Percentiles rank a stretch among this genome's conserved stretches.
Evolutionary conservation across 2,797 vertebrate species (phyloP).

Genomic region (Acestrorhynchus altus): DNA sequence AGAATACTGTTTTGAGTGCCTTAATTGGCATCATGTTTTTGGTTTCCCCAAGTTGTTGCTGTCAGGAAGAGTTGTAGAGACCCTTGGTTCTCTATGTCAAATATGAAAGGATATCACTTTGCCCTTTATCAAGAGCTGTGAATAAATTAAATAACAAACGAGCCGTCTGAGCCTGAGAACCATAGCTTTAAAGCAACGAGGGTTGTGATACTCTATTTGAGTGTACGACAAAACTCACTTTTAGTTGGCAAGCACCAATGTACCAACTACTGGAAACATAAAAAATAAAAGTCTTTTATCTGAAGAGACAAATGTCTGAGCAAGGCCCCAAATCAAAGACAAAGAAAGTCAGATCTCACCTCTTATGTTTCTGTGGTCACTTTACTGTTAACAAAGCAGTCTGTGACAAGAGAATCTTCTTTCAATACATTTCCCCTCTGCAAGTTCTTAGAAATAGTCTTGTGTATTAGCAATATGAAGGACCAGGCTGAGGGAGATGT

Average conservation of each 20-base stretch:
- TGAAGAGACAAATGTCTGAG: constrained; percentile 37
- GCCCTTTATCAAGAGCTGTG: too few relatives aligned
- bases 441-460: constrained; percentile 22
- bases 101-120: too few relatives aligned
- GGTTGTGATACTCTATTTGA: too few relatives aligned
- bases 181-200: too few relatives aligned
- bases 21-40: too few relatives aligned
- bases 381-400: constrained; percentile 21
- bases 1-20: too few relatives aligned
- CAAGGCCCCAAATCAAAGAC: constrained; percentile 35
- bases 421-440: constrained; percentile 22
- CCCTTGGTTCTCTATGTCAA: too few relatives aligned
- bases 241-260: not conserved
- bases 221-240: not conserved
- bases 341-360: constrained; percentile 22
- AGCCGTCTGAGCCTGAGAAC: too few relatives aligned
- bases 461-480: constrained; percentile 20
- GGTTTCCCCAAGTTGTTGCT: too few relatives aligned
- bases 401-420: constrained; percentile 31
- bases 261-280: constrained; percentile 3
- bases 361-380: constrained; percentile 25
- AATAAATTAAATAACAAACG: too few relatives aligned
- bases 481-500: constrained; percentile 7
- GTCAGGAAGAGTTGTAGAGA: too few relatives aligned
- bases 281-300: constrained; percentile 36